Base-by-base conservation (phyloP, 2,888 invertebrate genomes). In the Philonicus albiceps region DNA sequence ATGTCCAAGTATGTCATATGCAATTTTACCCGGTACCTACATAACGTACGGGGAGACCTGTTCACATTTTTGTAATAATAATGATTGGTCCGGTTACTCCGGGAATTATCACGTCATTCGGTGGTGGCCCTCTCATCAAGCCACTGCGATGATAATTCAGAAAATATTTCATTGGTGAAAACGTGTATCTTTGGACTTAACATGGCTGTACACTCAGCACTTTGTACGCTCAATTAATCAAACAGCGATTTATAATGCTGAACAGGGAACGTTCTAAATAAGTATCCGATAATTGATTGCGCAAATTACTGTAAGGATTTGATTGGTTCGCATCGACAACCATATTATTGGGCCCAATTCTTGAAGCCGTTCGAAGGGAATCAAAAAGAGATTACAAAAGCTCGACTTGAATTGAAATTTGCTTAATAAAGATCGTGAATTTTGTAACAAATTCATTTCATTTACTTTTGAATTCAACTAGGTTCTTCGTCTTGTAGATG, bases 1-100 rank as follows among this genome's bases (percentile, higher is more conserved):
- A 78, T 78, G 78, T 78, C 78, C 49, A 78, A 78, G 27, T 49
- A 30, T 49, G 49, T 78, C 78, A 78, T 78, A 49, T 78, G 30
- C 78, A 43, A 37, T 78, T 40, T 19, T 43, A n/a, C 49, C 49
- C 19, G 43, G 16, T 49, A 49, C 64, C 22, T 27, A 64, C 8
- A 64, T 64, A n/a, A n/a, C 49, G n/a, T 64, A 64, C 11, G 27
- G 22, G n/a, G n/a, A n/a, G n/a, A 64, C 27, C 3, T 64, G 64
- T n/a, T n/a, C 64, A 64, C 19, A 64, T 64, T 64, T 64, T 64
- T 64, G 64, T 64, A 64, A 64, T 64, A 64, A 64, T 64, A 64
- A 64, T 22, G 64, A 64, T 64, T 64, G 64, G 64, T 64, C 22
- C 27, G 64, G 64, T 19, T 64, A 64, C 64, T 27, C 7, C 27